Evolutionary conservation across 2,113 vertebrate genomes (phyloP).

Genomic region (Crotophaga sulcirostris): DNA sequence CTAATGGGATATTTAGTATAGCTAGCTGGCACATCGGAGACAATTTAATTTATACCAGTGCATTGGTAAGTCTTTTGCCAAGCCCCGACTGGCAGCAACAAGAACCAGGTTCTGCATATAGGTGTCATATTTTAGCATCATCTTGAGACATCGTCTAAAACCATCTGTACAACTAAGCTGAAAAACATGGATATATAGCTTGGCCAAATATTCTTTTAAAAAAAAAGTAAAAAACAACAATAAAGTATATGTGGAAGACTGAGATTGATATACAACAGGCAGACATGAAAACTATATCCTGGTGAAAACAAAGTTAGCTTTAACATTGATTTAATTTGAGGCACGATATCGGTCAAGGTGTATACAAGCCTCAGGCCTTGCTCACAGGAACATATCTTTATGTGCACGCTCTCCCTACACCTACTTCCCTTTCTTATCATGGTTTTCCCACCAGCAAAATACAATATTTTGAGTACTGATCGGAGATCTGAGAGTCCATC

Average conservation of each 20-base stretch:
- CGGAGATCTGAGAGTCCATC: neutral
- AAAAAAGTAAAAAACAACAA: neutral
- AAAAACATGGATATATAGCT: neutral
- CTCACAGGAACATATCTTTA: neutral
- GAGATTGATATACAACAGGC: neutral
- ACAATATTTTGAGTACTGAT: neutral
- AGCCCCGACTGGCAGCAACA: neutral
- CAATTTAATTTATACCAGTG: neutral
- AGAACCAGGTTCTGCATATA: neutral
- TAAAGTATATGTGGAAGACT: neutral
- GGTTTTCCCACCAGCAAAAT: neutral
- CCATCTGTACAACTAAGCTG: neutral
- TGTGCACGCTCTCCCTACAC: fast-evolving
- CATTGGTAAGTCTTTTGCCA: neutral
- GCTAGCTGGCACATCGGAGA: neutral
- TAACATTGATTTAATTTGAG: neutral
- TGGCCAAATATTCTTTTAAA: neutral
- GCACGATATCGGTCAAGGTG: neutral
- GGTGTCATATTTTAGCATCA: neutral
- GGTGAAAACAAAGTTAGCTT: neutral
- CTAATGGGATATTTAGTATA: neutral
- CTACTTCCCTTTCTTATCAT: neutral
- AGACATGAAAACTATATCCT: neutral
- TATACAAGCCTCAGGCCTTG: neutral
- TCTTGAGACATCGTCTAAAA: neutral